phyloP scores from a whole-genome alignment of 2,797 vertebrate genomes.

The Novumbra hubbsi region DNA sequence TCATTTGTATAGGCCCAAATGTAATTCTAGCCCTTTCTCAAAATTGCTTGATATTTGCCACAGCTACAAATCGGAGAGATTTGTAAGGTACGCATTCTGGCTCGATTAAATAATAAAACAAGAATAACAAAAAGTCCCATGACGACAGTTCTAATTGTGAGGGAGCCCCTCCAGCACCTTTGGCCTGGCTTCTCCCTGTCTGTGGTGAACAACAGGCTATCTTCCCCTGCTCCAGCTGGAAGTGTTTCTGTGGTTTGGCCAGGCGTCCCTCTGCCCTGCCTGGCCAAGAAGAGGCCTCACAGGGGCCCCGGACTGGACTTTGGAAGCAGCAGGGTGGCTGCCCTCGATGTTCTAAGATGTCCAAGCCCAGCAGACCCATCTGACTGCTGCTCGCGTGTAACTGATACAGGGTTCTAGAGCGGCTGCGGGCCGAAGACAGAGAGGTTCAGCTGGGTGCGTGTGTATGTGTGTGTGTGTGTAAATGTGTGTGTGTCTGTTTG shows the following conservation, averaged over 20 bases:
- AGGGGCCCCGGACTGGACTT: constrained; percentile 61
- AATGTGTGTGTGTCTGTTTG: neutral
- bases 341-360: constrained; percentile 63
- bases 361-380: constrained; percentile 66
- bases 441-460: constrained; percentile 54
- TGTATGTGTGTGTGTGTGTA: constrained; percentile 45
- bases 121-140: constrained; percentile 28
- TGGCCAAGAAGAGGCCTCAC: constrained; percentile 67
- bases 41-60: neutral
- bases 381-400: constrained; percentile 71
- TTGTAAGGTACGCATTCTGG: neutral
- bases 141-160: constrained; percentile 40
- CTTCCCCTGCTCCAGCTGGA: constrained; percentile 60
- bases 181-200: constrained; percentile 71
- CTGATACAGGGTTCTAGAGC: constrained; percentile 59
- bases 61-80: neutral
- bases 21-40: neutral
- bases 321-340: constrained; percentile 56
- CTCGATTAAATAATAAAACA: constrained; percentile 14
- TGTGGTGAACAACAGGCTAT: constrained; percentile 59
- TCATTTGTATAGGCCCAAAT: neutral
- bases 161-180: constrained; percentile 67
- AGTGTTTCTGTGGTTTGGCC: constrained; percentile 74
- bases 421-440: constrained; percentile 50
- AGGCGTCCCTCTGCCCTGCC: constrained; percentile 67